Conservation (phyloP, 2,797 vertebrate species). For the Ctenopoma multispine region DNA sequence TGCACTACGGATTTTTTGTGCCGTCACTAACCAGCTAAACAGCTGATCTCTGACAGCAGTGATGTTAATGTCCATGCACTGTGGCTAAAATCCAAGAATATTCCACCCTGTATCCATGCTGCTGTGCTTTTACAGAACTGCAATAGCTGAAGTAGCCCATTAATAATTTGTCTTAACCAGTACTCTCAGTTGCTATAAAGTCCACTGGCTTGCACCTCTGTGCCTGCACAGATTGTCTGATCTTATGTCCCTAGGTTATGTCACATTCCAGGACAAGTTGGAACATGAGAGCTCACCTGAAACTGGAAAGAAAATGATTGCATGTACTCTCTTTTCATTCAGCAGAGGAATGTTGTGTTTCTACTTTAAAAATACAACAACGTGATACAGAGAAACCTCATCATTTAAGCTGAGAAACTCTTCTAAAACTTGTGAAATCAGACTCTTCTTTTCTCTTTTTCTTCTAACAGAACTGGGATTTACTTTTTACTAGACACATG, state of each 20-base stretch:
- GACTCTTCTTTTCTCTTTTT: background rate
- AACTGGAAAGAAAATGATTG: constrained; percentile 27
- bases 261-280: constrained; percentile 83
- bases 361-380: background rate
- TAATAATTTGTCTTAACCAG: constrained; percentile 8
- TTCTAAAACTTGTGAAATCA: background rate
- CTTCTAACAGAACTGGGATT: background rate
- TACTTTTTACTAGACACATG: background rate
- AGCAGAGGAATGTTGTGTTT: constrained; percentile 36
- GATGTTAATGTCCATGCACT: constrained; percentile 2
- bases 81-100: background rate
- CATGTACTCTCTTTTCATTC: constrained; percentile 8
- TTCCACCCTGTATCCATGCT: background rate
- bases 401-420: background rate
- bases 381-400: background rate
- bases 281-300: constrained; percentile 58
- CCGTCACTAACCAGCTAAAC: constrained; percentile 28
- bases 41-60: constrained; percentile 28
- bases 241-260: constrained; percentile 62
- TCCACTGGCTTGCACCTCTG: constrained; percentile 12
- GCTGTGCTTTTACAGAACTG: background rate
- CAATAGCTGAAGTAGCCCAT: background rate
- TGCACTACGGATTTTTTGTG: constrained; percentile 39
- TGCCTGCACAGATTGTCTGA: constrained; percentile 2
- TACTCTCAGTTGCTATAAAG: background rate